Evolutionary conservation across 2,113 vertebrate genomes (phyloP), one percentile per base, ranked within the genome.

Genomic region (Hystrix brachyura): DNA sequence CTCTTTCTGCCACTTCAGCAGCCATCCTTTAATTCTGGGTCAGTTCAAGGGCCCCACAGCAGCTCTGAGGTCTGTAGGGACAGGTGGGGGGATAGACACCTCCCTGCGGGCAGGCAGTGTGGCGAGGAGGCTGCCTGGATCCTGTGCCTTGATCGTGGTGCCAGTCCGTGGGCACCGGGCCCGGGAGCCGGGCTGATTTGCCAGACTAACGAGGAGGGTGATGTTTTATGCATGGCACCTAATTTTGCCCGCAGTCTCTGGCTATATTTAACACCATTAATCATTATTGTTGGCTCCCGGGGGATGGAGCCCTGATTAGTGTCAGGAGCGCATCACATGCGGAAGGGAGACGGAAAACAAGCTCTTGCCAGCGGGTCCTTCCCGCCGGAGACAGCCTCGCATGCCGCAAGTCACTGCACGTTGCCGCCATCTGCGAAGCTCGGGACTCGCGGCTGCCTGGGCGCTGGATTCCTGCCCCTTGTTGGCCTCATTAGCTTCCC

Each of bases 231-330:
- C 98, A 98, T 98, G 98, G 98, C 0, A 9, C 98, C 98, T 98
- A 93, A 98, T 98, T 98, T 97, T 95, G 98, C 98, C 98, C 98
- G 94, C 98, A 96, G 97, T 95, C 98, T 98, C 95, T 92, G 97
- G 98, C 98, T 99, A 99, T 98, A 98, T 99, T 99, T 99, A 99
- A 98, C 98, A 97, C 97, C 96, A 98, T 98, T 99, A 98, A 98
- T 99, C 98, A 99, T 57, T 97, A 96, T 97, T 94, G 97, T 96
- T 96, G 97, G 95, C 98, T 98, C 98, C 98, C 96, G 9, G 97
- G 98, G 98, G 95, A 94, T 23, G 95, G 95, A 96, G 97, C 98
- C 98, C 97, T 99, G 99, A 99, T 99, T 99, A 97, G 98, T 74
- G 97, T 98, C 98, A 98, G 98, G 79, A 90, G 93, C 91, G 95